Conservation (phyloP, 1,140 invertebrate genomes). For the Antheraea mylitta region DNA sequence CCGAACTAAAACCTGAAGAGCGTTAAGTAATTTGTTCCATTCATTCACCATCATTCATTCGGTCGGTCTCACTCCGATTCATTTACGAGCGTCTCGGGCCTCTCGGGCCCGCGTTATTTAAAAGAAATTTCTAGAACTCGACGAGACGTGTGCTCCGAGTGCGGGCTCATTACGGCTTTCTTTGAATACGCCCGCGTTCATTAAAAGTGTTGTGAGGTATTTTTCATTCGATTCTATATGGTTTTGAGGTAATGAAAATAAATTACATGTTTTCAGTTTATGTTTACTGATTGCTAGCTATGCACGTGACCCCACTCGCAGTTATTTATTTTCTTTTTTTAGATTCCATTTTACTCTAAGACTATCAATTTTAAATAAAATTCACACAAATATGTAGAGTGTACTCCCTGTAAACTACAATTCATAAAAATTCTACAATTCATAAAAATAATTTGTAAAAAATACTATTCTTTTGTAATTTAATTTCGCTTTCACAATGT, state of each 20-base stretch:
- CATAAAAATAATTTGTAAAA: too few relatives aligned
- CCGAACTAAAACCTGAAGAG: constrained; percentile 4
- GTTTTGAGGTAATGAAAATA: background rate
- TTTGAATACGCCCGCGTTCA: constrained; percentile 15
- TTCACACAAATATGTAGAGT: too few relatives aligned
- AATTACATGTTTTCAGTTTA: background rate
- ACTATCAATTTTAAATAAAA: too few relatives aligned
- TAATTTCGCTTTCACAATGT: too few relatives aligned
- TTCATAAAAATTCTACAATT: too few relatives aligned
- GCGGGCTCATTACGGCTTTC: constrained; percentile 16
- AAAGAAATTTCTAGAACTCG: constrained; percentile 16
- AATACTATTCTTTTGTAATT: too few relatives aligned
- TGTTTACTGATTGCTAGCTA: background rate
- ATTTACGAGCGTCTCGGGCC: constrained; percentile 11
- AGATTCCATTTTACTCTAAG: too few relatives aligned
- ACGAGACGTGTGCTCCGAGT: constrained; percentile 12
- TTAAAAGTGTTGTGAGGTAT: constrained; percentile 13
- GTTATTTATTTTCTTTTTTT: background rate
- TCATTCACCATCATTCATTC: constrained; percentile 8
- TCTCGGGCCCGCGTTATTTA: constrained; percentile 3
- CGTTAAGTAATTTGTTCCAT: constrained; percentile 7
- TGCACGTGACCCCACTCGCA: too few relatives aligned
- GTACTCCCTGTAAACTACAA: too few relatives aligned
- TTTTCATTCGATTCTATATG: constrained; percentile 12
- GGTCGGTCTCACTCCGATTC: constrained; percentile 5